Base-by-base conservation (phyloP, 37 sponge, comb jelly and placozoan species). In the Axinella damicornis region DNA sequence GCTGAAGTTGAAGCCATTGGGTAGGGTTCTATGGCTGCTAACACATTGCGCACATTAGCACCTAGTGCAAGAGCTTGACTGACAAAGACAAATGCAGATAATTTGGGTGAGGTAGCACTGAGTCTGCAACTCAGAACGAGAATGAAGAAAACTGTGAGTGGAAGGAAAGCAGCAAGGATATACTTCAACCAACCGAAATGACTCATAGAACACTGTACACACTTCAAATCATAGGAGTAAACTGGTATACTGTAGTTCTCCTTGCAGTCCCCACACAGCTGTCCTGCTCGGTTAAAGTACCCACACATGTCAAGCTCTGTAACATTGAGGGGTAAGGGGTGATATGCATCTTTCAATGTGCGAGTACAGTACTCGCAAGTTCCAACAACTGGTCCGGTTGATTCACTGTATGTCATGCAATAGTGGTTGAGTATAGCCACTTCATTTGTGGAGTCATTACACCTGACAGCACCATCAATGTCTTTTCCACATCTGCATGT, bases 81-180 rank as follows among this genome's bases (percentile, higher is more conserved):
- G 62, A 77, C 87, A 21, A 94, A 14, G 15, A 89, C 76, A 65
- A 79, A 89, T 37, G 81, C 63, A 59, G 74, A 72, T 5, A 94
- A 71, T 54, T 87, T 87, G 16, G 87, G 79, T 38, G 66, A 62
- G 6, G 74, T 71, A 13, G 72, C 73, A 55, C 67, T 94, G 67
- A 94, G 59, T 39, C 78, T 74, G 52, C 87, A 90, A 28, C 83
- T 38, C 37, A 94, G 52, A 27, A 94, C 35, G 31, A 82, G 16
- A 14, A 85, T 21, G 33, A 85, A 79, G 46, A 94, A 66, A 0
- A 89, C 2, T 2, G 91, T 89, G 13, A 90, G 64, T 56, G 94
- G 94, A 9, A 83, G 31, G 53, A 83, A 83, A 14, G 84, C 84
- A 6, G 14, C 56, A 0, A 74, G 17, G 5, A 83, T 39, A 28